These are phyloP conservation scores for Megamerina dolium DNA, from an alignment of 2,888 invertebrate species.

Conservation along the genomic window DNA sequence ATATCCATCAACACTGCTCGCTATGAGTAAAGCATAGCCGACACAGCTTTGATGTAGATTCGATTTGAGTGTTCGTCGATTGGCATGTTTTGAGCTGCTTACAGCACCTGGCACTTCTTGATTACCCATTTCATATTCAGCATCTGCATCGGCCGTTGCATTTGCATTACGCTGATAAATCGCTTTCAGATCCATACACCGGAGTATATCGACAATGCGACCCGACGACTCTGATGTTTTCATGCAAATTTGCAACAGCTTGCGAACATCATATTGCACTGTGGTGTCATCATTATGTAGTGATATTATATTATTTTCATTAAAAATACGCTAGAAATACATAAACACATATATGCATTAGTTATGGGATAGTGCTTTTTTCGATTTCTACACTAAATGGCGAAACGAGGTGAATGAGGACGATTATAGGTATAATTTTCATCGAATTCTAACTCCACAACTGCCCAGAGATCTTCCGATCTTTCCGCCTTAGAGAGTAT, in stretches of 20 bases:
- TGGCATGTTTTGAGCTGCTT: constrained; percentile 34
- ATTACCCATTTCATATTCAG: constrained; percentile 41
- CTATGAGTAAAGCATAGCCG: constrained; percentile 49
- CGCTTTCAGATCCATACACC: constrained; percentile 45
- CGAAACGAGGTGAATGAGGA: too few species aligned
- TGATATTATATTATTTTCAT: constrained; percentile 24
- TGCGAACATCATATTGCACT: constrained; percentile 44
- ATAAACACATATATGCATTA: too few species aligned
- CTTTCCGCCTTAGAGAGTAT: too few species aligned
- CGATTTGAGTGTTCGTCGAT: constrained; percentile 51
- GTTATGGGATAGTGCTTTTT: too few species aligned
- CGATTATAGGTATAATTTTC: neutral
- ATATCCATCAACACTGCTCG: constrained; percentile 62
- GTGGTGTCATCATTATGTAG: constrained; percentile 31
- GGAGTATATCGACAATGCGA: constrained; percentile 43
- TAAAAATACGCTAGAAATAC: constrained; percentile 34
- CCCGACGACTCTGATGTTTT: constrained; percentile 40
- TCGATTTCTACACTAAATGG: too few species aligned
- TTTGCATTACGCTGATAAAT: constrained; percentile 40
- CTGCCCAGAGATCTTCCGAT: too few species aligned
- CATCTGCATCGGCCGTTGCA: constrained; percentile 24
- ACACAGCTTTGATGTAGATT: constrained; percentile 54
- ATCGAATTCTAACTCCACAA: neutral
- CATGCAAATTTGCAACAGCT: constrained; percentile 44
- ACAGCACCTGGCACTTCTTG: constrained; percentile 40